A percentile compares a stretch with the other conserved stretches of the same genome.
These are phyloP conservation scores for Galerucella nymphaeae DNA, from an alignment of 2,888 invertebrate genomes.

Conservation along the genomic window DNA sequence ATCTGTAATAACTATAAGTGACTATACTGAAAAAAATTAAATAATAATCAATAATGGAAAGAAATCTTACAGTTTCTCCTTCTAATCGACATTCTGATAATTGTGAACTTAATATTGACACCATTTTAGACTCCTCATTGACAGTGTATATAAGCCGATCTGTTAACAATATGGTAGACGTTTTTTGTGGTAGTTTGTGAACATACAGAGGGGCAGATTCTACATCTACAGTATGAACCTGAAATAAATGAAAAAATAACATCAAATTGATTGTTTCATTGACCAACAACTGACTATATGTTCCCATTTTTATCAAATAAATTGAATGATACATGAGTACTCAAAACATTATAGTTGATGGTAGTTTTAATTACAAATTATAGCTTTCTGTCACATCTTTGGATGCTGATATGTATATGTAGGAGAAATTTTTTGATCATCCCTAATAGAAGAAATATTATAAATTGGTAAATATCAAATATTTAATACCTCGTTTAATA, in stretches of 20 bases:
- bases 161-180: slow-evolving; percentile 73
- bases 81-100: slow-evolving; percentile 69
- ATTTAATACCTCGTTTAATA: slow-evolving; percentile 50
- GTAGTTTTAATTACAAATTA: no score
- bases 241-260: slow-evolving; percentile 43
- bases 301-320: no score
- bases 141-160: slow-evolving; percentile 76
- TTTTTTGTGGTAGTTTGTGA: slow-evolving; percentile 75
- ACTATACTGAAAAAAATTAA: not conserved
- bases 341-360: no score
- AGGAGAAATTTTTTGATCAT: no score
- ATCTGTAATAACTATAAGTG: no score
- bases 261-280: slow-evolving; percentile 22
- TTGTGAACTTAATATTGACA: slow-evolving; percentile 70
- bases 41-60: not conserved
- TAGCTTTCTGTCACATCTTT: no score
- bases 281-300: slow-evolving; percentile 4
- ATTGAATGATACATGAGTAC: no score
- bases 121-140: slow-evolving; percentile 65
- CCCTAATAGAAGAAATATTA: not conserved
- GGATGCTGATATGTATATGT: no score
- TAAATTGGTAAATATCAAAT: not conserved
- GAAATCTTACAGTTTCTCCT: slow-evolving; percentile 64
- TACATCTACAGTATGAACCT: slow-evolving; percentile 76
- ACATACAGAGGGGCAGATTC: slow-evolving; percentile 75